Conservation (phyloP, 2,113 vertebrate genomes). For the Rousettus leschenaultii region DNA sequence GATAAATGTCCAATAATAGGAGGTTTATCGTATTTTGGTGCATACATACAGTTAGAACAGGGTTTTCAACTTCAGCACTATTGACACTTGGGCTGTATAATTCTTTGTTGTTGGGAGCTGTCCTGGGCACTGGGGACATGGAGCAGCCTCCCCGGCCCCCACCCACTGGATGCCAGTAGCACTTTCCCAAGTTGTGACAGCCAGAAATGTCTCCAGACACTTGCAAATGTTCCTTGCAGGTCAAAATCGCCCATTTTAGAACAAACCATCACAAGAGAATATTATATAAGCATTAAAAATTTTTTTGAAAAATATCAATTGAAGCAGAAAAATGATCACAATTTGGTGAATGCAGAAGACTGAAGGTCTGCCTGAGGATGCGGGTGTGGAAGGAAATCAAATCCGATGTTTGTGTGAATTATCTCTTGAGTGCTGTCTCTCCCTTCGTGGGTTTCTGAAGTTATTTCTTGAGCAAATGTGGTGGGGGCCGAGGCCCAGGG, state of each 20-base stretch:
- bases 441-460: not conserved
- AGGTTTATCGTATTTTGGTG: not conserved
- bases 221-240: not conserved
- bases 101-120: too few relatives aligned
- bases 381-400: not conserved
- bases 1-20: not conserved
- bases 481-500: not conserved
- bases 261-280: not conserved
- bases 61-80: not conserved
- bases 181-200: not conserved
- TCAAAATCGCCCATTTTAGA: not conserved
- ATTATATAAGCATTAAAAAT: not conserved
- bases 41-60: not conserved
- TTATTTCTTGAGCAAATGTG: not conserved
- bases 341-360: not conserved
- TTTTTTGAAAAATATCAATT: not conserved
- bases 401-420: not conserved
- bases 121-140: not conserved
- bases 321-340: not conserved
- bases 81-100: too few relatives aligned
- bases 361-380: not conserved
- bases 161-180: not conserved
- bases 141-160: not conserved
- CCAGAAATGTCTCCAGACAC: not conserved
- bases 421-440: too few relatives aligned